A percentile compares a stretch with the other conserved stretches of the same genome.
Conservation (phyloP, 2,797 vertebrate species). For the Takifugu rubripes region DNA sequence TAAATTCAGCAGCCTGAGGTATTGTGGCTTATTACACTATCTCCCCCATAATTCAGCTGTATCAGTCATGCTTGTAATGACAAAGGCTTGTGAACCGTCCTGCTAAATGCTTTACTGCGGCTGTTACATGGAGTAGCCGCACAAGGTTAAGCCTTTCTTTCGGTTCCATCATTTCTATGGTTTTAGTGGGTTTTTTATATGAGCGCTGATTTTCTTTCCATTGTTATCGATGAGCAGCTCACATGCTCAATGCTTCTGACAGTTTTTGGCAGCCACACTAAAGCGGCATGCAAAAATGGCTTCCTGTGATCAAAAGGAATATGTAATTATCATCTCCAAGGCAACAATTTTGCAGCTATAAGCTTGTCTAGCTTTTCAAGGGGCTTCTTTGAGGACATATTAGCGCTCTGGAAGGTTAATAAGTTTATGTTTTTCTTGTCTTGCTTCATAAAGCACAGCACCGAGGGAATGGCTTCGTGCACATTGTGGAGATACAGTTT, state of each 20-base stretch:
- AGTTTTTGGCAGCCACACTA: slow-evolving; percentile 16
- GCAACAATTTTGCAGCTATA: slow-evolving; percentile 45
- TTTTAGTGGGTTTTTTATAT: background rate
- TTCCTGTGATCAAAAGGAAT: slow-evolving; percentile 58
- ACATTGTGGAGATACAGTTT: background rate
- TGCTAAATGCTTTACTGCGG: slow-evolving; percentile 42
- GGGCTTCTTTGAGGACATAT: slow-evolving; percentile 25
- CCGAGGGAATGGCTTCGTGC: background rate
- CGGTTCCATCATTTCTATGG: slow-evolving; percentile 27
- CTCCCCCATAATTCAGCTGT: slow-evolving; percentile 36
- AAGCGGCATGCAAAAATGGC: slow-evolving; percentile 25
- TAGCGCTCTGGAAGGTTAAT: no score
- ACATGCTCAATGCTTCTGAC: slow-evolving; percentile 10
- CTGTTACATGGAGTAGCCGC: slow-evolving; percentile 27
- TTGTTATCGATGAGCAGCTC: slow-evolving; percentile 7
- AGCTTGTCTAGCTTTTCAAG: background rate
- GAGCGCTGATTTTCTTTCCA: background rate
- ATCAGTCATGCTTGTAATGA: slow-evolving; percentile 46
- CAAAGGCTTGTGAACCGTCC: slow-evolving; percentile 38
- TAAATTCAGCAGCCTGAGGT: slow-evolving; percentile 47
- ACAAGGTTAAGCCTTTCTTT: slow-evolving; percentile 25
- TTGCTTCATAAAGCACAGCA: slow-evolving; percentile 6
- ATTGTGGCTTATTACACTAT: slow-evolving; percentile 42
- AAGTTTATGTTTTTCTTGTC: slow-evolving; percentile 3
- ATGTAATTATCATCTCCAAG: slow-evolving; percentile 56